Conservation (phyloP, 1,140 invertebrate species). For the Philopotamus ludificatus region DNA sequence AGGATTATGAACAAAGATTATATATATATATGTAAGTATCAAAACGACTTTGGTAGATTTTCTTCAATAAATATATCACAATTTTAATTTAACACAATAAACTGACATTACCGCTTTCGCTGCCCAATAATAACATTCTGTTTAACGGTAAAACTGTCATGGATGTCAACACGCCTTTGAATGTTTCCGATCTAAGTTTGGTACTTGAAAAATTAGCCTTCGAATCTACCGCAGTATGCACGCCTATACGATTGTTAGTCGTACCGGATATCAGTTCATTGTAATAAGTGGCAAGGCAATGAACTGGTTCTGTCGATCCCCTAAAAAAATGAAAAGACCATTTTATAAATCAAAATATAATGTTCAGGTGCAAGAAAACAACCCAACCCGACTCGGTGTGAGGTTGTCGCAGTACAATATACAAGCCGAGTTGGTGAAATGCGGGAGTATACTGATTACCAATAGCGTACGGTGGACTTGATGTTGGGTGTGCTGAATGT, state of each 20-base stretch:
- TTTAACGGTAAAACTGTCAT: conserved; percentile 88
- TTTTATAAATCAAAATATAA: not conserved
- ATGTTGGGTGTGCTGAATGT: too few relatives aligned
- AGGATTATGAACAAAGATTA: not conserved
- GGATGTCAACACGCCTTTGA: conserved; percentile 86
- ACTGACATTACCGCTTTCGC: conserved; percentile 85
- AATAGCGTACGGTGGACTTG: too few relatives aligned
- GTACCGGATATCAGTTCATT: conserved; percentile 78
- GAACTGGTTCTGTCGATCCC: conserved; percentile 85
- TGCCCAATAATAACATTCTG: conserved; percentile 80
- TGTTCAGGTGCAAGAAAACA: too few relatives aligned
- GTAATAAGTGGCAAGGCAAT: conserved; percentile 76
- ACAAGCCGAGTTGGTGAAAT: too few relatives aligned
- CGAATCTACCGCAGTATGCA: conserved; percentile 74
- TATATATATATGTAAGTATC: conserved; percentile 43
- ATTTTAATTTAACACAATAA: conserved; percentile 71
- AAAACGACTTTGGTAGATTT: conserved; percentile 40
- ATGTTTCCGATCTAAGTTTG: conserved; percentile 83
- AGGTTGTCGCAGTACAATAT: too few relatives aligned
- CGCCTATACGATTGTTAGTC: conserved; percentile 86
- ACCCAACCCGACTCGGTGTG: too few relatives aligned
- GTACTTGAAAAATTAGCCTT: conserved; percentile 79
- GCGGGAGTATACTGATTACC: too few relatives aligned
- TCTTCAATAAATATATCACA: conserved; percentile 35
- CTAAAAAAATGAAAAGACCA: conserved; percentile 50